Evolutionary conservation across 2,888 invertebrate species (phyloP), one percentile per base, ranked within the genome.

Genomic region (Ennomos quercinarius): DNA sequence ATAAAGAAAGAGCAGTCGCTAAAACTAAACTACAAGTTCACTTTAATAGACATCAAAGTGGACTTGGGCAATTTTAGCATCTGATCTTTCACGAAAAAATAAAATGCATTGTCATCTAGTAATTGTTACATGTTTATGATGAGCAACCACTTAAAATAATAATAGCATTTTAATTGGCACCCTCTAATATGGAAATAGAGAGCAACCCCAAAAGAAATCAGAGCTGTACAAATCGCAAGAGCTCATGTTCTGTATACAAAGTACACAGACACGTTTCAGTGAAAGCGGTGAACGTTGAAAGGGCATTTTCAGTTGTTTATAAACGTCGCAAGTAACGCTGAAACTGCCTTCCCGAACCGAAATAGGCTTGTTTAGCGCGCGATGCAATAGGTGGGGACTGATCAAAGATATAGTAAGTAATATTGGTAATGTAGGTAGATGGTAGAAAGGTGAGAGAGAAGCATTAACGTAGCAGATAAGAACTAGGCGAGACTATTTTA

Each of bases 251-350:
- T 60, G 60, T 46, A 11, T 49, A n/a, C n/a, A 36, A 45, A 10
- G 4, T 45, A 38, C 12, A 41, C 10, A 8, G 37, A 9, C 8
- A 10, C 44, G 43, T 70, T 81, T 81, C 77, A 74, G 78, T 83
- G 77, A 79, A 84, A 80, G 77, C 78, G 51, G 52, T 61, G 60
- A 55, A 71, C 68, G 77, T 73, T 80, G 78, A 77, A 77, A 78
- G 76, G 78, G 76, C 72, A 64, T 68, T 74, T 73, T 74, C 72
- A 70, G 68, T 61, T 78, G 72, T 79, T 77, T 76, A 74, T 72
- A 73, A 74, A 72, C 71, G 50, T 35, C 10, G 57, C 58, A 66
- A 66, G 62, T 68, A 65, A 61, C 54, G 45, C 50, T 39, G 51
- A 57, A 58, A 48, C 56, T 57, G 62, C 53, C 39, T 45, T 43